Percentiles rank a stretch among this genome's conserved stretches.
phyloP scores from a whole-genome alignment of 2,113 vertebrate genomes.

The Rhizomys pruinosus region DNA sequence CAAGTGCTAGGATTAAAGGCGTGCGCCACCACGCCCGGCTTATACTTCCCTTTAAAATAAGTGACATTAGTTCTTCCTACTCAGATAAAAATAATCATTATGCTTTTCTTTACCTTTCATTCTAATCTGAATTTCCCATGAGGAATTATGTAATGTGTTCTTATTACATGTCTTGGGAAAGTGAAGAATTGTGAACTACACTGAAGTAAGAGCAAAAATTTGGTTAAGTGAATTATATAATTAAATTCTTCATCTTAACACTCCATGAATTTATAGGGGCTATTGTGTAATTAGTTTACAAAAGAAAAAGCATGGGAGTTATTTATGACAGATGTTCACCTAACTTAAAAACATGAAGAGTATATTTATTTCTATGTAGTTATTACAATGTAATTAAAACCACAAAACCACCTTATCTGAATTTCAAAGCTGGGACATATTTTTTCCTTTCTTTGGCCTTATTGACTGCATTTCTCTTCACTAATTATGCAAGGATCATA shows the following conservation, averaged over 20 bases:
- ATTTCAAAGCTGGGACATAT: constrained; percentile 69
- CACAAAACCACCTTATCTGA: constrained; percentile 73
- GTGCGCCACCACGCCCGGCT: no score
- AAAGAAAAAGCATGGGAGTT: constrained; percentile 72
- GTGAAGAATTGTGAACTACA: constrained; percentile 33
- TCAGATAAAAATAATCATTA: background rate
- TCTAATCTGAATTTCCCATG: background rate
- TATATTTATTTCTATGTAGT: constrained; percentile 71
- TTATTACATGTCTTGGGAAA: constrained; percentile 23
- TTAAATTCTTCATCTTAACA: constrained; percentile 71
- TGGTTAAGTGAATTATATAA: constrained; percentile 71
- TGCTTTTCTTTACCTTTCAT: background rate
- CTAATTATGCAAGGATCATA: background rate
- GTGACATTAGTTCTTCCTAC: background rate
- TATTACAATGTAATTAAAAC: constrained; percentile 72
- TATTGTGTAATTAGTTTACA: constrained; percentile 80
- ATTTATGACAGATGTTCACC: constrained; percentile 79
- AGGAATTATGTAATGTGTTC: background rate
- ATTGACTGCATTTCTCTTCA: constrained; percentile 29
- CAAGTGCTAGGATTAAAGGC: no score
- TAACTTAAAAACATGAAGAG: constrained; percentile 78
- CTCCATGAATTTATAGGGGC: constrained; percentile 72
- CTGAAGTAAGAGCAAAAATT: constrained; percentile 50
- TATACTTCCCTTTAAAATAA: background rate
- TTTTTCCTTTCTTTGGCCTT: constrained; percentile 56